These are phyloP conservation scores for Chrysotoxum bicinctum DNA, from an alignment of 2,888 invertebrate genomes.

Conservation along the genomic window DNA sequence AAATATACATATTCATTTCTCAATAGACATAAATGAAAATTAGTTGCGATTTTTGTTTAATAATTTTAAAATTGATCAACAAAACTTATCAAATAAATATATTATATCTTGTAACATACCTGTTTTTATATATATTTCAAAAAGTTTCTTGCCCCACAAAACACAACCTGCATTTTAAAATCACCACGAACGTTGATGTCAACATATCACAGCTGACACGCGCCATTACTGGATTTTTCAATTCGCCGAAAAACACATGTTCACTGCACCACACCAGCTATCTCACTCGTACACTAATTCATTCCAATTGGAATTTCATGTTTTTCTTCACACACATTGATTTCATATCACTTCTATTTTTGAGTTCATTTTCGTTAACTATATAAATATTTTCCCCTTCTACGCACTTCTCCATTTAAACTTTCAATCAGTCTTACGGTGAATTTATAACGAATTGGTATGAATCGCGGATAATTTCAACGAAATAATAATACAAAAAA, in stretches of 20 bases:
- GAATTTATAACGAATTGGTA: conserved; percentile 46
- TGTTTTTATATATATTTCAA: background rate
- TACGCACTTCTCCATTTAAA: conserved; percentile 27
- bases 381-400: conserved; percentile 28
- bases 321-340: conserved; percentile 17
- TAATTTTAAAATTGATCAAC: no score
- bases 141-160: background rate
- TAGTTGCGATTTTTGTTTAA: no score
- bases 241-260: conserved; percentile 62
- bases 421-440: conserved; percentile 55
- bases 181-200: conserved; percentile 6
- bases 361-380: conserved; percentile 16
- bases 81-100: no score
- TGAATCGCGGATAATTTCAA: background rate
- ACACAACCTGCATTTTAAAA: background rate
- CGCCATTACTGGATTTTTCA: conserved; percentile 2
- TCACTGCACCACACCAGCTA: background rate
- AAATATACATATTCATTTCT: no score
- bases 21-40: no score
- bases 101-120: background rate
- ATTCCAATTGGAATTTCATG: conserved; percentile 15
- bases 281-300: conserved; percentile 5
- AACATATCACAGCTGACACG: conserved; percentile 11
- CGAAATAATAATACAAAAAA: background rate
- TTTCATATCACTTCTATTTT: conserved; percentile 1